Percentiles rank a stretch among this genome's conserved stretches.
Evolutionary conservation across 2,888 invertebrate species (phyloP).

Genomic region (Coleophora flavipennella): DNA sequence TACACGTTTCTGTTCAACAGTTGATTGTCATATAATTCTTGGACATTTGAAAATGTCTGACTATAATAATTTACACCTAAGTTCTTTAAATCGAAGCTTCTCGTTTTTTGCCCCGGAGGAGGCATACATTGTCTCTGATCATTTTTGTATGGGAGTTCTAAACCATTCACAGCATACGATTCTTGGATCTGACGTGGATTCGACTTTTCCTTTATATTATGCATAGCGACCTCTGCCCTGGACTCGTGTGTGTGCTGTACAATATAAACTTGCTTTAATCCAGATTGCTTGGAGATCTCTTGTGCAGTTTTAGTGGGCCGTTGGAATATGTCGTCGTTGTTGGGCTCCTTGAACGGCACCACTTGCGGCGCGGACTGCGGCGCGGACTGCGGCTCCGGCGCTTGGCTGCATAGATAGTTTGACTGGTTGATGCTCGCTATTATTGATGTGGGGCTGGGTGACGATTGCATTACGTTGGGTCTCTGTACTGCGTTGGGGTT

Average conservation of each 20-base stretch:
- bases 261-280: constrained; percentile 46
- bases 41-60: constrained; percentile 24
- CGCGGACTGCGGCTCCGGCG: constrained; percentile 21
- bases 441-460: constrained; percentile 64
- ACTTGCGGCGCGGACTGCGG: constrained; percentile 16
- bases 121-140: constrained; percentile 12
- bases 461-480: constrained; percentile 50
- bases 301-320: constrained; percentile 24
- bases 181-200: constrained; percentile 3
- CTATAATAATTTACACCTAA: constrained; percentile 35
- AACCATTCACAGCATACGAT: constrained; percentile 22
- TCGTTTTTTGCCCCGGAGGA: constrained; percentile 21
- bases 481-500: constrained; percentile 42
- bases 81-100: constrained; percentile 44
- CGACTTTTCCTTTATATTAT: constrained; percentile 6
- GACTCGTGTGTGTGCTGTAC: constrained; percentile 29
- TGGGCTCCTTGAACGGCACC: background rate
- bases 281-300: constrained; percentile 23
- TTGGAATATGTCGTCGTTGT: constrained; percentile 23
- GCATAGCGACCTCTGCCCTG: constrained; percentile 11
- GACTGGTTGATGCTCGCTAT: constrained; percentile 64
- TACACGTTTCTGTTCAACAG: constrained; percentile 21
- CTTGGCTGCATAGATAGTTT: constrained; percentile 54
- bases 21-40: constrained; percentile 22
- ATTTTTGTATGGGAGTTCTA: constrained; percentile 22